A percentile compares a stretch with the other conserved stretches of the same genome.
Evolutionary conservation across 2,888 invertebrate genomes (phyloP).

Genomic region (Caenorhabditis plicata): DNA sequence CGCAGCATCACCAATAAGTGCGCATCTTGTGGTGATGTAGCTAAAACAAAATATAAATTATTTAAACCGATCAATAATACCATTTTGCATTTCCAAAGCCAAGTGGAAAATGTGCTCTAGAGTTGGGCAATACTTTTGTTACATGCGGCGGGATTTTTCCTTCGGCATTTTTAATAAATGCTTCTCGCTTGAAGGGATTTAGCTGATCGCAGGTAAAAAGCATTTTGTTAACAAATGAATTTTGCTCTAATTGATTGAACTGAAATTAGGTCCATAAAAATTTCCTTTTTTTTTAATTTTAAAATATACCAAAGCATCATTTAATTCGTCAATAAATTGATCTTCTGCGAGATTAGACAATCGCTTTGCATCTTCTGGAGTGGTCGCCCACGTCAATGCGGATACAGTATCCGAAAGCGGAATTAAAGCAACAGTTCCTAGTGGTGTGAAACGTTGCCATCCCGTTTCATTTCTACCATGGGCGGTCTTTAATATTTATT

Average conservation of each 20-base stretch:
- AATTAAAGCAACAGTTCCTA: conserved; percentile 86
- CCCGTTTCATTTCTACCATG: conserved; percentile 80
- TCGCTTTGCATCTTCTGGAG: conserved; percentile 76
- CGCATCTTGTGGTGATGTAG: conserved; percentile 81
- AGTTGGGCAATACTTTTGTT: conserved; percentile 70
- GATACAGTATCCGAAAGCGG: conserved; percentile 80
- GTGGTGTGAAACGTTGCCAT: conserved; percentile 92
- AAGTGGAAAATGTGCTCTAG: conserved; percentile 86
- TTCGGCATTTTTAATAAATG: conserved; percentile 64
- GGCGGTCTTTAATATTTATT: conserved; percentile 67
- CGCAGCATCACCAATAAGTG: conserved; percentile 78
- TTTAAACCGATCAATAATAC: conserved; percentile 12
- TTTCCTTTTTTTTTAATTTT: not conserved
- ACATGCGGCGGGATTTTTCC: conserved; percentile 76
- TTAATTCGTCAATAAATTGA: conserved; percentile 84
- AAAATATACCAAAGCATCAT: conserved; percentile 77
- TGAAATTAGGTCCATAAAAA: conserved; percentile 31
- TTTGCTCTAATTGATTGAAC: conserved; percentile 64
- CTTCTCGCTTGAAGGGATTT: conserved; percentile 52
- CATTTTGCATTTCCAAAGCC: conserved; percentile 84
- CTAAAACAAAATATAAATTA: conserved; percentile 65
- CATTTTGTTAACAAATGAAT: conserved; percentile 54
- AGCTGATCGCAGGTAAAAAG: conserved; percentile 39
- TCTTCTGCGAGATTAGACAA: conserved; percentile 76
- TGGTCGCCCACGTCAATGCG: conserved; percentile 92